A percentile compares a stretch with the other conserved stretches of the same genome.
phyloP scores from a whole-genome alignment of 2,888 invertebrate genomes.

The Ptychoptera albimana region DNA sequence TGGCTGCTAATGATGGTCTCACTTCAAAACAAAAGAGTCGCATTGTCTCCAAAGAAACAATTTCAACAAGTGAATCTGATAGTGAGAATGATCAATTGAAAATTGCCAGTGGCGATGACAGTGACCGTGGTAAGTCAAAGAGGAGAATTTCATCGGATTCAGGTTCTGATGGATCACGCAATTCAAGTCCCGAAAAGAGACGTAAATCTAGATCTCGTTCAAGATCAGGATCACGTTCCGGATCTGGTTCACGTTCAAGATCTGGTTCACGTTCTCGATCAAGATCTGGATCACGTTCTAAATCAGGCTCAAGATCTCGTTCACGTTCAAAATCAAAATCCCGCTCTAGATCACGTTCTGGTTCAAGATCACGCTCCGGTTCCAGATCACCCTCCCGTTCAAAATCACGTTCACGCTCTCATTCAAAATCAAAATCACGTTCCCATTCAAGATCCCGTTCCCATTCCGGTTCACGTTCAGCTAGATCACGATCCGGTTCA shows the following conservation, averaged over 20 bases:
- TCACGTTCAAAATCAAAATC: conserved; percentile 16
- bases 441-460: conserved; percentile 29
- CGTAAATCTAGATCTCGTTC: conserved; percentile 14
- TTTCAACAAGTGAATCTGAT: conserved; percentile 76
- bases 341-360: conserved; percentile 17
- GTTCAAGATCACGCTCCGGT: conserved; percentile 6
- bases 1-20: conserved; percentile 44
- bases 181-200: conserved; percentile 7
- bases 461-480: conserved; percentile 21
- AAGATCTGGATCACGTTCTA: conserved; percentile 18
- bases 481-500: conserved; percentile 18
- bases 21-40: conserved; percentile 72
- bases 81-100: conserved; percentile 41
- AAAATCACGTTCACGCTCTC: conserved; percentile 17
- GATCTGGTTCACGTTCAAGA: conserved; percentile 25
- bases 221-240: conserved; percentile 24
- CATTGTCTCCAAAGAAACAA: conserved; percentile 86
- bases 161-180: conserved; percentile 36
- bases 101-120: conserved; percentile 36
- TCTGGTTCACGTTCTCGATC: conserved; percentile 24
- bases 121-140: conserved; percentile 30
- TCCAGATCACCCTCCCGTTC: conserved; percentile 13
- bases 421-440: conserved; percentile 15
- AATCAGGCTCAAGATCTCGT: conserved; percentile 30
- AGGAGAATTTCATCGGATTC: conserved; percentile 47